Conservation (phyloP, 2,797 vertebrate species). For the Pseudomugil gertrudae region DNA sequence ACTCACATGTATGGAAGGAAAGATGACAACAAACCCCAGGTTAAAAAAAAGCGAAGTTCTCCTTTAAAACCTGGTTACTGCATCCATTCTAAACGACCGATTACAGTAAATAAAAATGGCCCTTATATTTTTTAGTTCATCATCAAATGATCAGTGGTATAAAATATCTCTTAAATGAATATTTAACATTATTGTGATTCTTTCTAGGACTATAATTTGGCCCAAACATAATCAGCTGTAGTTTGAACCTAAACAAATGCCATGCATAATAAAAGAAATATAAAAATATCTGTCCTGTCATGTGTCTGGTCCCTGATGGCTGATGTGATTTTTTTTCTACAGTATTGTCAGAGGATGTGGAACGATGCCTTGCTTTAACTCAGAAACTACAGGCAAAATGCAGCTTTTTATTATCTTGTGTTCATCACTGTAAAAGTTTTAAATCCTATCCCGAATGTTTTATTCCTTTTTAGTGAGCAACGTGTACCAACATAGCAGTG, state of each 20-base stretch:
- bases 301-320: not conserved
- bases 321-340: not conserved
- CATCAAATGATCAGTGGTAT: not conserved
- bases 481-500: not conserved
- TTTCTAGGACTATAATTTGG: not conserved
- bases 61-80: not conserved
- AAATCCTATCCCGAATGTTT: constrained; percentile 12
- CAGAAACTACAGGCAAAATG: not conserved
- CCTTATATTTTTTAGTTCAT: not conserved
- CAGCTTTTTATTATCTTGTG: not conserved
- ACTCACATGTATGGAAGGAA: too few species aligned
- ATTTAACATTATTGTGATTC: not conserved
- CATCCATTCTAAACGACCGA: not conserved
- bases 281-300: not conserved
- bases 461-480: constrained; percentile 5
- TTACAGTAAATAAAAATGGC: not conserved
- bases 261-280: not conserved
- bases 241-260: too few species aligned
- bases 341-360: not conserved
- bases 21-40: too few species aligned
- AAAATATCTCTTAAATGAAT: not conserved
- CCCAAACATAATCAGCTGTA: too few species aligned
- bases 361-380: not conserved
- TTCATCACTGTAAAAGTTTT: constrained; percentile 9
- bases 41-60: too few species aligned